A percentile compares a stretch with the other conserved stretches of the same genome.
Conservation (phyloP, 2,888 invertebrate species). For the Drosophila falleni region DNA sequence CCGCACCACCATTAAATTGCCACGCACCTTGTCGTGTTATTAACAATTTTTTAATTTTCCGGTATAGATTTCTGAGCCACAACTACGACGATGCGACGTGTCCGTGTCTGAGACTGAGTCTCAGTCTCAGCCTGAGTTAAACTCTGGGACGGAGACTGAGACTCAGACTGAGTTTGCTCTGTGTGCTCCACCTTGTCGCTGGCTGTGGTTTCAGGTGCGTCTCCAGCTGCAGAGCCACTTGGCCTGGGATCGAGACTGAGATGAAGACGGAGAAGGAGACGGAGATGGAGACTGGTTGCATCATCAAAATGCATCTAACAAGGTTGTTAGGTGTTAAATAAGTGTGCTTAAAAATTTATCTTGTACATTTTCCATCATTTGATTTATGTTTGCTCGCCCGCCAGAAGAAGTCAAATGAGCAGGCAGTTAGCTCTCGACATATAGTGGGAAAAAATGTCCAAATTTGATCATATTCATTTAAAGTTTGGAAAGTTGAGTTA, state of each 20-base stretch:
- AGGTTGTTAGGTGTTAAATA: constrained; percentile 83
- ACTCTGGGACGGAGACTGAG: constrained; percentile 6
- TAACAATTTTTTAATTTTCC: constrained; percentile 82
- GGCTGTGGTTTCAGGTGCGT: constrained; percentile 32
- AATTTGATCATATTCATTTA: neutral
- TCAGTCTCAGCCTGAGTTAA: constrained; percentile 7
- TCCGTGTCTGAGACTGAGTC: constrained; percentile 25
- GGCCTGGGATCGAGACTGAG: constrained; percentile 1
- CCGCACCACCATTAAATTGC: constrained; percentile 39
- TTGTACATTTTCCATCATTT: constrained; percentile 82
- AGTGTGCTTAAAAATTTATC: constrained; percentile 83
- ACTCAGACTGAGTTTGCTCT: neutral
- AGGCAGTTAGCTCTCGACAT: constrained; percentile 10
- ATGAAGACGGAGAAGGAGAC: constrained; percentile 1
- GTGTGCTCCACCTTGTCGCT: constrained; percentile 67
- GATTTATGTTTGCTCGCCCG: constrained; percentile 76
- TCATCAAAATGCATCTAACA: constrained; percentile 81
- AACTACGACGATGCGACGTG: constrained; percentile 54
- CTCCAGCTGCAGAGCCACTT: constrained; percentile 22
- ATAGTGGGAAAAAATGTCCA: neutral
- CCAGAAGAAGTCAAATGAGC: constrained; percentile 56
- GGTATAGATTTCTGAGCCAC: constrained; percentile 78
- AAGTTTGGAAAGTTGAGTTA: neutral
- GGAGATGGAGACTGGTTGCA: constrained; percentile 46
- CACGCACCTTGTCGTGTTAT: constrained; percentile 76